Evolutionary conservation across 2,113 vertebrate genomes (phyloP).

Genomic region (Etheostoma spectabile): DNA sequence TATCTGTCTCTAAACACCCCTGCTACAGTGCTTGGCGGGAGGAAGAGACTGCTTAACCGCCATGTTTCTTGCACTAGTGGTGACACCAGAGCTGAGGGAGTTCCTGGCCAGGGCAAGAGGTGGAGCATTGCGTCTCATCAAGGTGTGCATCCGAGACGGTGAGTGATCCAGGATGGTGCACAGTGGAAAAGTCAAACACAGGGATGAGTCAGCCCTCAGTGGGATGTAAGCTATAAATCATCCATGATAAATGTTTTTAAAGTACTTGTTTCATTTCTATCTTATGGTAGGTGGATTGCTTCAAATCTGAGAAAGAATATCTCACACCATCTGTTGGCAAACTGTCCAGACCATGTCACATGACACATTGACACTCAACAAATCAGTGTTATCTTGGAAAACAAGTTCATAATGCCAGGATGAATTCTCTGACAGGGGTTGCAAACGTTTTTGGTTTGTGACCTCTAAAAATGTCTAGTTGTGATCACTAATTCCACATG

Average conservation of each 20-base stretch:
- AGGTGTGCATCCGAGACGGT: constrained; percentile 96
- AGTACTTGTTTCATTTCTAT: not conserved
- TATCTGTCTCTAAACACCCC: constrained; percentile 8
- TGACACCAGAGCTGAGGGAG: constrained; percentile 94
- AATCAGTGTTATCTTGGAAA: not conserved
- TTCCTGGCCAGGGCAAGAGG: constrained; percentile 95
- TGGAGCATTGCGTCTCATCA: constrained; percentile 92
- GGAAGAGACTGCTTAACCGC: constrained; percentile 72
- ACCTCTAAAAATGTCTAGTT: not conserved
- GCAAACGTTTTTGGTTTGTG: not conserved
- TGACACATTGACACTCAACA: not conserved
- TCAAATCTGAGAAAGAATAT: not conserved
- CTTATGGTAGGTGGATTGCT: not conserved
- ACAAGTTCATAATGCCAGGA: not conserved
- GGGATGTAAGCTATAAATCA: not conserved
- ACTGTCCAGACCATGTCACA: not conserved
- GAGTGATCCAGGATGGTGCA: constrained; percentile 79
- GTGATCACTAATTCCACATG: not conserved
- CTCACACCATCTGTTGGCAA: not conserved
- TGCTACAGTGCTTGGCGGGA: constrained; percentile 43
- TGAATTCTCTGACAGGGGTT: not conserved
- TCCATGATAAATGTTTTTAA: not conserved
- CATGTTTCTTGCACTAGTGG: constrained; percentile 96
- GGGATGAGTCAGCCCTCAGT: not conserved
- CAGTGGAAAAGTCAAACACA: not conserved